Evolutionary conservation across 2,888 invertebrate genomes (phyloP).

Genomic region (Epicampocera succincta): DNA sequence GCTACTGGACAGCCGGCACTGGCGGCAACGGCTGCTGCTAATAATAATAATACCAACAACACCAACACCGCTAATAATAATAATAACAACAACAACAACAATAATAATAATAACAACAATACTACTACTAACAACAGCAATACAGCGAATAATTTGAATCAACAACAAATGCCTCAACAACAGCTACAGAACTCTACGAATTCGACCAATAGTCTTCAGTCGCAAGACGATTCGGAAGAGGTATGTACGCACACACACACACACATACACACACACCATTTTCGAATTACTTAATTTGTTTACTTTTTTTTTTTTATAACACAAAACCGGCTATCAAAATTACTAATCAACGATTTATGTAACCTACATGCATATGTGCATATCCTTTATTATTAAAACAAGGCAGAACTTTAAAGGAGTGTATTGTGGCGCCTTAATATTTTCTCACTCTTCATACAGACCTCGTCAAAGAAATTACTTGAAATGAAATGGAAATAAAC

Average conservation of each 20-base stretch:
- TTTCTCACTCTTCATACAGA: too few species aligned
- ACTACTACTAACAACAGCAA: conserved; percentile 71
- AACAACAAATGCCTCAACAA: conserved; percentile 74
- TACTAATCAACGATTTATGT: too few species aligned
- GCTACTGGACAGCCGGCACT: conserved; percentile 74
- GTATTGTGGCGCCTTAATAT: too few species aligned
- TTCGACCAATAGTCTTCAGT: conserved; percentile 80
- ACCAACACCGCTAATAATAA: conserved; percentile 66
- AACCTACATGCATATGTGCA: too few species aligned
- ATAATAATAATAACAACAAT: conserved; percentile 54
- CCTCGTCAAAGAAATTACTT: too few species aligned
- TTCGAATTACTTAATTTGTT: too few species aligned
- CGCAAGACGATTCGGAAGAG: conserved; percentile 80
- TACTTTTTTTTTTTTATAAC: too few species aligned
- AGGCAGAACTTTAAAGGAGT: conserved; percentile 42
- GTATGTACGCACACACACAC: too few species aligned
- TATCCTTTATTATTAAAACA: not conserved
- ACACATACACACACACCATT: not conserved
- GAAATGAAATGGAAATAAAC: too few species aligned
- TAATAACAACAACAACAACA: conserved; percentile 69
- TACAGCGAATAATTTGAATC: conserved; percentile 74
- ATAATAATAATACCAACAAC: conserved; percentile 62
- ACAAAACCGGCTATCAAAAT: too few species aligned
- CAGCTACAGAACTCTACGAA: conserved; percentile 76
- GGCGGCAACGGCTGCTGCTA: conserved; percentile 74